A percentile compares a stretch with the other conserved stretches of the same genome.
Conservation (phyloP, 2,797 vertebrate genomes). For the Parambassis ranga region DNA sequence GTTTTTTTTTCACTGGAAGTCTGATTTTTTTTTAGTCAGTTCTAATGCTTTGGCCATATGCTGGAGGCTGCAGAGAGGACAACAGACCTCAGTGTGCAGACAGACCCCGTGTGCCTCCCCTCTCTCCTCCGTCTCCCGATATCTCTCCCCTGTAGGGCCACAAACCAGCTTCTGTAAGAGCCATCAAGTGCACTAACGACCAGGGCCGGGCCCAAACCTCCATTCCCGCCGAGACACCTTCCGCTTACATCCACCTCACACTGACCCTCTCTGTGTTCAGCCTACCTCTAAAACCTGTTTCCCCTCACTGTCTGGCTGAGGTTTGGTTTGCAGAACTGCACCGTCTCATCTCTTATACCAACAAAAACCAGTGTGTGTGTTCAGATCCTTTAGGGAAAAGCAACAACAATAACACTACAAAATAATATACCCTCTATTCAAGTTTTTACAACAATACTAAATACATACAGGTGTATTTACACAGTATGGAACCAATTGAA, state of each 20-base stretch:
- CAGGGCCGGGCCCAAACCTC: constrained; percentile 49
- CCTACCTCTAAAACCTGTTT: constrained; percentile 32
- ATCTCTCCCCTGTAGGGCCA: constrained; percentile 66
- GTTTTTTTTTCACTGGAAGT: constrained; percentile 49
- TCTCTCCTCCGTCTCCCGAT: constrained; percentile 34
- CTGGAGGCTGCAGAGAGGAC: constrained; percentile 68
- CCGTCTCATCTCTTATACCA: constrained; percentile 31
- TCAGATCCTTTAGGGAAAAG: neutral
- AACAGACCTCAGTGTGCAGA: constrained; percentile 77
- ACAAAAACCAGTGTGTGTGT: neutral
- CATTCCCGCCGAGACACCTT: constrained; percentile 58
- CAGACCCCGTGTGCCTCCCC: constrained; percentile 56
- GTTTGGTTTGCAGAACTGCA: constrained; percentile 18
- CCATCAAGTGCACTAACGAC: constrained; percentile 64
- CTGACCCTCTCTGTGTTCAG: constrained; percentile 66
- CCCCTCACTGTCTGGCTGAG: constrained; percentile 38
- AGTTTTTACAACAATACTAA: no score
- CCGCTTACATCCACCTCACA: constrained; percentile 64
- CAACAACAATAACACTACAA: neutral
- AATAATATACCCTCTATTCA: no score
- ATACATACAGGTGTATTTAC: no score
- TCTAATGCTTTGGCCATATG: constrained; percentile 78
- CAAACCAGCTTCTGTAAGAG: constrained; percentile 77
- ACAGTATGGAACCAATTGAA: no score
- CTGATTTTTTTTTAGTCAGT: constrained; percentile 39